Evolutionary conservation across 2,888 invertebrate species (phyloP).

Genomic region (Unio pictorum): DNA sequence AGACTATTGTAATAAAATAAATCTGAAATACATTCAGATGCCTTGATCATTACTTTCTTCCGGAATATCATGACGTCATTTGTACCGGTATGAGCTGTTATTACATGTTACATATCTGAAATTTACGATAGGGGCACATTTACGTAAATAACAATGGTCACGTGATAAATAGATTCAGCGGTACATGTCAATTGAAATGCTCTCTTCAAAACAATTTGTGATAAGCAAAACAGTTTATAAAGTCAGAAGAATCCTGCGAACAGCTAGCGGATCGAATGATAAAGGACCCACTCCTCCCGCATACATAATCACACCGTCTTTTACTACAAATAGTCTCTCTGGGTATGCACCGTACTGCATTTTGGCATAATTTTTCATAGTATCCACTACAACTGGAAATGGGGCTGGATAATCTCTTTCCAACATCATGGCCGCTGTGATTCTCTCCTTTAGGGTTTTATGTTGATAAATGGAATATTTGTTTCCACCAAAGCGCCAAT

Average conservation of each 20-base stretch:
- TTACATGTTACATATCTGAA: too few relatives aligned
- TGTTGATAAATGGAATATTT: slow-evolving; percentile 25
- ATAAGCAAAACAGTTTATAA: too few relatives aligned
- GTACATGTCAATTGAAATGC: too few relatives aligned
- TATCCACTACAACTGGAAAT: slow-evolving; percentile 28
- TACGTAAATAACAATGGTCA: too few relatives aligned
- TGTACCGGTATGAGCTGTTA: too few relatives aligned
- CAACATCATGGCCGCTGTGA: slow-evolving; percentile 24
- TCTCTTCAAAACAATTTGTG: too few relatives aligned
- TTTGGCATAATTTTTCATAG: slow-evolving; percentile 21
- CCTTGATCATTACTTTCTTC: too few relatives aligned
- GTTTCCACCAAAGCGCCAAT: slow-evolving; percentile 24
- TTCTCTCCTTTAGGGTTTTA: slow-evolving; percentile 24
- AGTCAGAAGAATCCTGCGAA: neutral
- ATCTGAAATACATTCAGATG: too few relatives aligned
- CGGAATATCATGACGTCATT: too few relatives aligned
- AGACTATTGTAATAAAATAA: too few relatives aligned
- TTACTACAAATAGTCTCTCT: slow-evolving; percentile 26
- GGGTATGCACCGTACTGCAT: slow-evolving; percentile 25
- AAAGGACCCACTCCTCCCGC: slow-evolving; percentile 21
- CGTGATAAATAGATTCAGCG: too few relatives aligned
- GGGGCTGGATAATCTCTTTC: slow-evolving; percentile 9
- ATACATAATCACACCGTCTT: slow-evolving; percentile 18
- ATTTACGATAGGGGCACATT: too few relatives aligned
- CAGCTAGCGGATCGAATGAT: slow-evolving; percentile 2